A percentile compares a stretch with the other conserved stretches of the same genome.
Evolutionary conservation across 2,888 invertebrate genomes (phyloP).

Genomic region (Schrankia costaestrigalis): DNA sequence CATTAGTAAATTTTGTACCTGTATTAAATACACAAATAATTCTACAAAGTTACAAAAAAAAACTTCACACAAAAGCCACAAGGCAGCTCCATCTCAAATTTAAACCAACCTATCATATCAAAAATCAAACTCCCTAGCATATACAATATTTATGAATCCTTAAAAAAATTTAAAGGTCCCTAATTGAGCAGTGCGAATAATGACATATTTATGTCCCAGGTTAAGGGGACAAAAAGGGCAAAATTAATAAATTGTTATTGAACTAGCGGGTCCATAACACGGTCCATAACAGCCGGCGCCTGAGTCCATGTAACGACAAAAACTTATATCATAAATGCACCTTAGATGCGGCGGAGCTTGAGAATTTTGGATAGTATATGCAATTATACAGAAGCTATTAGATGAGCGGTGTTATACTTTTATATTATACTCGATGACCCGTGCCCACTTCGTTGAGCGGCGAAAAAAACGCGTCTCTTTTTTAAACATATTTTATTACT

Average conservation of each 20-base stretch:
- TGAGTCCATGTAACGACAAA: slow-evolving; percentile 59
- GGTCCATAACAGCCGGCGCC: slow-evolving; percentile 67
- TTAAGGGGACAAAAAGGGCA: slow-evolving; percentile 37
- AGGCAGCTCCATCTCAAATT: background rate
- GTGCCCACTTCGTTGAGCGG: no score
- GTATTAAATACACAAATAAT: no score
- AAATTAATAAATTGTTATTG: slow-evolving; percentile 70
- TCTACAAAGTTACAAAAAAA: no score
- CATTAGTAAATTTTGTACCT: no score
- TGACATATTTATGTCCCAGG: slow-evolving; percentile 66
- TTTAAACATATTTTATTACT: no score
- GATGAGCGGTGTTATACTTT: no score
- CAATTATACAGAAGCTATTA: slow-evolving; percentile 21
- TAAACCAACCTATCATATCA: slow-evolving; percentile 7
- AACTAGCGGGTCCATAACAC: slow-evolving; percentile 50
- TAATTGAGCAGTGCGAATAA: slow-evolving; percentile 74
- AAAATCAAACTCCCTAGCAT: slow-evolving; percentile 9
- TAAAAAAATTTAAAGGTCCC: slow-evolving; percentile 24
- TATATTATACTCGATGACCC: no score
- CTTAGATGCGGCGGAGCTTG: slow-evolving; percentile 42
- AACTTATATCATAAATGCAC: slow-evolving; percentile 58
- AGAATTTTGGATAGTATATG: slow-evolving; percentile 47
- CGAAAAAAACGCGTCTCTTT: no score
- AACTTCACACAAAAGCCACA: background rate
- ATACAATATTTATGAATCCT: slow-evolving; percentile 33